Percentiles rank a stretch among this genome's conserved stretches.
These are phyloP conservation scores for Apis florea DNA, from an alignment of 1,140 invertebrate species.

Conservation along the genomic window DNA sequence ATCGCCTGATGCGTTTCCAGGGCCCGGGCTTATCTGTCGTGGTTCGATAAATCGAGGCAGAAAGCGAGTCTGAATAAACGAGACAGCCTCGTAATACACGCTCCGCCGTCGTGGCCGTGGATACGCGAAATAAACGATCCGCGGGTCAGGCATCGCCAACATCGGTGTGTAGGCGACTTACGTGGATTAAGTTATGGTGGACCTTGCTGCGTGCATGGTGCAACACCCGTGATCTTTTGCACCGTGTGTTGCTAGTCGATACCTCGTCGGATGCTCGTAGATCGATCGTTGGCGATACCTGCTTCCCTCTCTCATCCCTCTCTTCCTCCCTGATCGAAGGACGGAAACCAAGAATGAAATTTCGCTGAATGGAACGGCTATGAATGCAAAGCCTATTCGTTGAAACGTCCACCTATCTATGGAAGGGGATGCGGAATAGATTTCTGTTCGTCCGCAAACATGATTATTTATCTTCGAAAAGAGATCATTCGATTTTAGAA, in stretches of 20 bases:
- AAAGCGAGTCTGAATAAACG: slow-evolving; percentile 52
- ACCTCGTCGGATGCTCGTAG: slow-evolving; percentile 43
- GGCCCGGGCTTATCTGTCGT: slow-evolving; percentile 38
- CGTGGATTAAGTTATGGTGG: slow-evolving; percentile 60
- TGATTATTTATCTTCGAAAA: too few species aligned
- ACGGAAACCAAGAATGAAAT: slow-evolving; percentile 21
- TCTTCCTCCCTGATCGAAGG: not conserved
- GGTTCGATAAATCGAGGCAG: slow-evolving; percentile 50
- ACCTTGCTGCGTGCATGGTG: slow-evolving; percentile 47
- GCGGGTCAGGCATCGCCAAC: slow-evolving; percentile 41
- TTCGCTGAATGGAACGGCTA: not conserved
- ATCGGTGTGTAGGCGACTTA: slow-evolving; percentile 55
- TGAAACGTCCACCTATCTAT: not conserved
- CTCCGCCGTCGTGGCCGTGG: slow-evolving; percentile 36
- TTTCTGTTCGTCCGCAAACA: not conserved
- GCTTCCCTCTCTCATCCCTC: not conserved
- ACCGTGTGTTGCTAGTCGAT: slow-evolving; percentile 33
- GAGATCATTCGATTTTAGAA: too few species aligned
- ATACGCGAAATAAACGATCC: slow-evolving; percentile 57
- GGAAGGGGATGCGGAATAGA: not conserved
- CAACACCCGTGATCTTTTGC: slow-evolving; percentile 50
- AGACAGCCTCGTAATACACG: slow-evolving; percentile 53
- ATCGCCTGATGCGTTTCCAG: slow-evolving; percentile 37
- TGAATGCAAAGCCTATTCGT: not conserved
- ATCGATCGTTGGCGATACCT: slow-evolving; percentile 37